phyloP scores from a whole-genome alignment of 2,113 vertebrate genomes.

The Xiphophorus couchianus region DNA sequence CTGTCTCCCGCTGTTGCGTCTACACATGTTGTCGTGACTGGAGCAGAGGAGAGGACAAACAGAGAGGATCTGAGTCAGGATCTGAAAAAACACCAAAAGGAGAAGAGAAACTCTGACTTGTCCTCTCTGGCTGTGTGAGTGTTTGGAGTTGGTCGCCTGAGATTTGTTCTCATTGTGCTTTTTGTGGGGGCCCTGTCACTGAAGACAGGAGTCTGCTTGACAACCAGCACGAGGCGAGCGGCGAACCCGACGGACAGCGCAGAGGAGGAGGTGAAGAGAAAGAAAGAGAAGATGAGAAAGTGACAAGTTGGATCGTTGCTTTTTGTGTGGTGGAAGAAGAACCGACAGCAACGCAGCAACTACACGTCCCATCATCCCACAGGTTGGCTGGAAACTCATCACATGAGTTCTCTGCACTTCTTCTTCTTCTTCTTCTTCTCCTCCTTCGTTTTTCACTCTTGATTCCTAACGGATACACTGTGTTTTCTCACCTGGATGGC shows the following conservation, averaged over 20 bases:
- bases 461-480: constrained; percentile 1
- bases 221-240: constrained; percentile 33
- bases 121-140: constrained; percentile 25
- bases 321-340: constrained; percentile 53
- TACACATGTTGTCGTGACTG: constrained; percentile 62
- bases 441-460: constrained; percentile 3
- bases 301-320: constrained; percentile 49
- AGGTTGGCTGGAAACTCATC: constrained; percentile 55
- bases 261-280: constrained; percentile 38
- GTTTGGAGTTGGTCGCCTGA: constrained; percentile 23
- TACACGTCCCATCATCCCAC: constrained; percentile 56
- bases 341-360: constrained; percentile 19
- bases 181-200: constrained; percentile 56
- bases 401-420: neutral
- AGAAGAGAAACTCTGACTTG: constrained; percentile 77
- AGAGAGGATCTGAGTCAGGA: constrained; percentile 74
- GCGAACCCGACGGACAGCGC: constrained; percentile 42
- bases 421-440: neutral
- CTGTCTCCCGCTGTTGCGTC: constrained; percentile 71
- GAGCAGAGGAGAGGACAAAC: constrained; percentile 68
- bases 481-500: constrained; percentile 68
- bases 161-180: constrained; percentile 49
- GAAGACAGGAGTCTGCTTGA: constrained; percentile 63
- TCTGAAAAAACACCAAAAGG: constrained; percentile 64
- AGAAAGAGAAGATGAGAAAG: constrained; percentile 65